These are phyloP conservation scores for Gymnoscelis rufifasciata DNA, from an alignment of 2,888 invertebrate genomes.

Conservation along the genomic window DNA sequence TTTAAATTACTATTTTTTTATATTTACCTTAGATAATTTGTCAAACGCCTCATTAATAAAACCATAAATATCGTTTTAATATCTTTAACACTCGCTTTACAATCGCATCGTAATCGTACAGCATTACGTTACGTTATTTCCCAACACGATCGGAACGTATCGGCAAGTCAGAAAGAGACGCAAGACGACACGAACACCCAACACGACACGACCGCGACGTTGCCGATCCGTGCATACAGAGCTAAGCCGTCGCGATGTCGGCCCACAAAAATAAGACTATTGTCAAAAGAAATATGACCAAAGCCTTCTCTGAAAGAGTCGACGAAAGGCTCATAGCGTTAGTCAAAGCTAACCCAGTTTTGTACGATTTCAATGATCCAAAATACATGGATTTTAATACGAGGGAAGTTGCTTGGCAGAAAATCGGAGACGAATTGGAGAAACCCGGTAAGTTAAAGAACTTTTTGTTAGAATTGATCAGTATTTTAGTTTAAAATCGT, in stretches of 20 bases:
- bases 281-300: conserved; percentile 24
- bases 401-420: conserved; percentile 70
- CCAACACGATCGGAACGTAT: conserved; percentile 25
- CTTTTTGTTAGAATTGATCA: not conserved
- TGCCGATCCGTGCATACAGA: conserved; percentile 28
- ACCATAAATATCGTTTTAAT: too few species aligned
- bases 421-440: conserved; percentile 64
- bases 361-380: conserved; percentile 57
- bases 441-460: conserved; percentile 53
- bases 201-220: conserved; percentile 28
- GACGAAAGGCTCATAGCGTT: conserved; percentile 55
- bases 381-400: conserved; percentile 69
- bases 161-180: conserved; percentile 15
- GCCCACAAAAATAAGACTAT: conserved; percentile 15
- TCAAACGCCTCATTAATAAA: too few species aligned
- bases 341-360: conserved; percentile 53
- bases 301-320: conserved; percentile 50
- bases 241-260: conserved; percentile 4
- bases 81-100: not conserved
- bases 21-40: too few species aligned
- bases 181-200: conserved; percentile 25
- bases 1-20: too few species aligned
- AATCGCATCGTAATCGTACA: conserved; percentile 4
- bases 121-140: not conserved
- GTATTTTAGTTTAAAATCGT: conserved; percentile 24